phyloP scores from a whole-genome alignment of 2,797 vertebrate genomes.

The Gadopsis marmoratus region DNA sequence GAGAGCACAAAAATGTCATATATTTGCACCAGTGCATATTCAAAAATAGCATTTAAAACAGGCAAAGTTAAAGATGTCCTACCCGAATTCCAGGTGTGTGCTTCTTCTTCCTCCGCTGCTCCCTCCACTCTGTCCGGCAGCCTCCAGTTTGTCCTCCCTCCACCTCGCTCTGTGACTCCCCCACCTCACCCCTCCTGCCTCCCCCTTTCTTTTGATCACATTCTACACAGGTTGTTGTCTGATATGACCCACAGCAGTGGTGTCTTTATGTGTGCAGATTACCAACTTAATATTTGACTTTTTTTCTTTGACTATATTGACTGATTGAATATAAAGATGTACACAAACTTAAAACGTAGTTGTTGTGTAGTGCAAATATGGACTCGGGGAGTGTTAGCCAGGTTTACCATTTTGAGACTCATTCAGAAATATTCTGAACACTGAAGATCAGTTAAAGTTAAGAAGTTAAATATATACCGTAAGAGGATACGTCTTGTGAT shows the following conservation, averaged over 20 bases:
- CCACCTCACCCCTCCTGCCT: constrained; percentile 35
- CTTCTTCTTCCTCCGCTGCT: constrained; percentile 35
- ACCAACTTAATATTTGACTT: neutral
- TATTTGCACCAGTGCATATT: neutral
- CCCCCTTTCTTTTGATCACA: constrained; percentile 30
- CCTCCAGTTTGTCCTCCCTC: constrained; percentile 28
- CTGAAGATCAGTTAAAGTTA: neutral
- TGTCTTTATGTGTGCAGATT: neutral
- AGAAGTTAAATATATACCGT: too few species aligned
- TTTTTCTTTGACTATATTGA: too few species aligned
- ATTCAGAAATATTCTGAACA: neutral
- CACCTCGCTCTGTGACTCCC: constrained; percentile 51
- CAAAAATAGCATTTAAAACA: neutral
- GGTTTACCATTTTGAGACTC: neutral
- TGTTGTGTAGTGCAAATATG: neutral
- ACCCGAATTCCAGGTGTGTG: constrained; percentile 68
- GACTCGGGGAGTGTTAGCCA: neutral
- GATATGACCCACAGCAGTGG: neutral
- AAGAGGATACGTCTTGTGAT: neutral
- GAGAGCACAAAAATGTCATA: neutral
- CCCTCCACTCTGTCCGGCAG: constrained; percentile 52
- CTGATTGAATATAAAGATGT: neutral
- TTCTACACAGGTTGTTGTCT: constrained; percentile 23
- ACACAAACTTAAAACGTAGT: neutral
- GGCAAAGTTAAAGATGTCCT: constrained; percentile 21